Evolutionary conservation across 2,888 invertebrate species (phyloP).

Genomic region (Synanthedon tipuliformis): DNA sequence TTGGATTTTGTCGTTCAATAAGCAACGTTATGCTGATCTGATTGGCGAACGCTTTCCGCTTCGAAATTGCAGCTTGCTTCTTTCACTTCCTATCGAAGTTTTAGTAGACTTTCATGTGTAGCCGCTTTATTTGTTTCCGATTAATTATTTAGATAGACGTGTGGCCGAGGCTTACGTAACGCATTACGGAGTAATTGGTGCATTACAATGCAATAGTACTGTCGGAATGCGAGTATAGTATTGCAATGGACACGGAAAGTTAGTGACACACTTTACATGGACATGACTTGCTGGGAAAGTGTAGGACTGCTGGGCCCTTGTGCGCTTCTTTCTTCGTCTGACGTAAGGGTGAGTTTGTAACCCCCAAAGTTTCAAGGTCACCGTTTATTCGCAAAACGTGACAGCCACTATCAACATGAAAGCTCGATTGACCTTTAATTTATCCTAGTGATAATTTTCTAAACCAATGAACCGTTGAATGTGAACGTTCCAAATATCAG

Average conservation of each 20-base stretch:
- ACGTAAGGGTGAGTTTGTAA: slow-evolving; percentile 56
- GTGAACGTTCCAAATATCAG: not conserved
- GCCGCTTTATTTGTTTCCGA: slow-evolving; percentile 47
- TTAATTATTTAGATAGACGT: slow-evolving; percentile 18
- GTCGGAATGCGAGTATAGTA: slow-evolving; percentile 26
- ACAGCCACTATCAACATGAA: slow-evolving; percentile 7
- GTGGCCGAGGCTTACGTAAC: slow-evolving; percentile 47
- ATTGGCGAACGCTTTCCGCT: slow-evolving; percentile 63
- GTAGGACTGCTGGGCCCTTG: slow-evolving; percentile 66
- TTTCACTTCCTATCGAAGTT: slow-evolving; percentile 36
- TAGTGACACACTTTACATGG: slow-evolving; percentile 27
- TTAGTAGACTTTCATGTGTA: slow-evolving; percentile 46
- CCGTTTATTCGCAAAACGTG: not conserved
- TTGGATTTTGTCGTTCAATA: slow-evolving; percentile 66
- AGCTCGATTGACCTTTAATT: slow-evolving; percentile 13
- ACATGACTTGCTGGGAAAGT: slow-evolving; percentile 69
- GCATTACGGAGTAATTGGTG: slow-evolving; percentile 37
- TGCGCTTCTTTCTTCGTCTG: slow-evolving; percentile 61
- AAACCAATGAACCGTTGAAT: slow-evolving; percentile 13
- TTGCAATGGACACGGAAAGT: slow-evolving; percentile 26
- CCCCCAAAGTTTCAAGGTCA: slow-evolving; percentile 8
- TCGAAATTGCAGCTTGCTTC: slow-evolving; percentile 60
- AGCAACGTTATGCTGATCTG: slow-evolving; percentile 57
- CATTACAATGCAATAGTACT: slow-evolving; percentile 40
- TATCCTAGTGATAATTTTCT: slow-evolving; percentile 18